A percentile compares a stretch with the other conserved stretches of the same genome.
Evolutionary conservation across 2,113 vertebrate genomes (phyloP).

Genomic region (Ailuropoda melanoleuca): DNA sequence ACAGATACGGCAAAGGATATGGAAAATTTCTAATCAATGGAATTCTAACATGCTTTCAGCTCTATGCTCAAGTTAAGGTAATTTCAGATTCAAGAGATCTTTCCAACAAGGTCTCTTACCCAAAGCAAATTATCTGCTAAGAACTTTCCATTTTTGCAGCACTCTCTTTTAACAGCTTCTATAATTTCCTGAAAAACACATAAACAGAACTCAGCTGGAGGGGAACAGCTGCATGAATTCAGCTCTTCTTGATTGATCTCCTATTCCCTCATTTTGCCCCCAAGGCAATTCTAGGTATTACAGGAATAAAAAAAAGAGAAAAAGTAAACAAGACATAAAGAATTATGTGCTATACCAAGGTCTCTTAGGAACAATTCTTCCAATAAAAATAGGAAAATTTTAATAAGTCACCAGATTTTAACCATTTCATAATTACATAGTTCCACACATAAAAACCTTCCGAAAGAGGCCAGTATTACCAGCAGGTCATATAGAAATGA

Average conservation of each 20-base stretch:
- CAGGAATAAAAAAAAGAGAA: background rate
- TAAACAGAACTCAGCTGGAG: background rate
- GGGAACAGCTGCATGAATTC: background rate
- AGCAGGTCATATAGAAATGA: background rate
- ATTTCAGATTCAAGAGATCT: conserved; percentile 9
- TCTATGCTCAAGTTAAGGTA: background rate
- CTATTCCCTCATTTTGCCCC: background rate
- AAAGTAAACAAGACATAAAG: background rate
- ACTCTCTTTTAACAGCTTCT: conserved; percentile 53
- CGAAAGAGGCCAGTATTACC: background rate
- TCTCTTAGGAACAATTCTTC: background rate
- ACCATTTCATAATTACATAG: background rate
- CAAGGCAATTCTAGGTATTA: background rate
- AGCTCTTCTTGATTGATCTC: background rate
- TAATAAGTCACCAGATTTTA: background rate
- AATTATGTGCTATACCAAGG: background rate
- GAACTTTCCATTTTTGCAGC: conserved; percentile 44
- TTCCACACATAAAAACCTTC: background rate
- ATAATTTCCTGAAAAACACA: background rate
- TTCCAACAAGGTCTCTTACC: conserved; percentile 18
- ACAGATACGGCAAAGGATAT: background rate
- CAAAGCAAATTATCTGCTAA: conserved; percentile 37
- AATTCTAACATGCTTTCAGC: background rate
- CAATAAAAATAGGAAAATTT: background rate
- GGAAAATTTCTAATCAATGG: conserved; percentile 2